Percentiles rank a stretch among this genome's conserved stretches.
phyloP scores from a whole-genome alignment of 2,888 invertebrate genomes.

The Synergus japonicus region DNA sequence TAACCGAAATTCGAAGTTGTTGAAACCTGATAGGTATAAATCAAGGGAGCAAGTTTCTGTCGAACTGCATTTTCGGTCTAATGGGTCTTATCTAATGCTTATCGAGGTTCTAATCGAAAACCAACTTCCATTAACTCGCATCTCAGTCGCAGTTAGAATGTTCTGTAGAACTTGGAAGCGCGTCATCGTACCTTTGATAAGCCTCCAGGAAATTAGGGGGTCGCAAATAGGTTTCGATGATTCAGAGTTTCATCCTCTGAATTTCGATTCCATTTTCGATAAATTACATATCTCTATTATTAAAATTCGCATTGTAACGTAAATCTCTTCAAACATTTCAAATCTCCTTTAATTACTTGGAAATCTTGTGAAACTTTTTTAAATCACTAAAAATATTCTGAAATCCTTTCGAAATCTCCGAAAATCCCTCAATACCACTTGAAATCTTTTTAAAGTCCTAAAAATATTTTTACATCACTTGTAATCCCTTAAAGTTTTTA shows the following conservation, averaged over 20 bases:
- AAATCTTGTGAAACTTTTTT: too few relatives aligned
- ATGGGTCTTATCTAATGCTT: conserved; percentile 40
- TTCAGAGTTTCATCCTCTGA: neutral
- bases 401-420: too few relatives aligned
- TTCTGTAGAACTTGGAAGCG: conserved; percentile 37
- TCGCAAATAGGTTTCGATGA: conserved; percentile 36
- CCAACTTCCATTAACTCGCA: conserved; percentile 39
- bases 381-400: too few relatives aligned
- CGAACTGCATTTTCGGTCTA: conserved; percentile 39
- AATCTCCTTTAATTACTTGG: too few relatives aligned
- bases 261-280: conserved; percentile 3
- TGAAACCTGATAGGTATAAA: conserved; percentile 24
- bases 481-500: too few relatives aligned
- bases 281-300: neutral
- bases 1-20: neutral
- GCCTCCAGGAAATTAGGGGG: conserved; percentile 31
- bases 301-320: neutral
- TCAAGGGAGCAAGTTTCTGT: conserved; percentile 29
- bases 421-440: too few relatives aligned
- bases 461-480: too few relatives aligned
- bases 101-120: conserved; percentile 41
- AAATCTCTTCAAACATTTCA: too few relatives aligned
- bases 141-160: conserved; percentile 40
- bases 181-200: conserved; percentile 37
- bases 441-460: too few relatives aligned